Evolutionary conservation across 1,140 invertebrate genomes (phyloP).

Genomic region (Copidosoma floridanum): DNA sequence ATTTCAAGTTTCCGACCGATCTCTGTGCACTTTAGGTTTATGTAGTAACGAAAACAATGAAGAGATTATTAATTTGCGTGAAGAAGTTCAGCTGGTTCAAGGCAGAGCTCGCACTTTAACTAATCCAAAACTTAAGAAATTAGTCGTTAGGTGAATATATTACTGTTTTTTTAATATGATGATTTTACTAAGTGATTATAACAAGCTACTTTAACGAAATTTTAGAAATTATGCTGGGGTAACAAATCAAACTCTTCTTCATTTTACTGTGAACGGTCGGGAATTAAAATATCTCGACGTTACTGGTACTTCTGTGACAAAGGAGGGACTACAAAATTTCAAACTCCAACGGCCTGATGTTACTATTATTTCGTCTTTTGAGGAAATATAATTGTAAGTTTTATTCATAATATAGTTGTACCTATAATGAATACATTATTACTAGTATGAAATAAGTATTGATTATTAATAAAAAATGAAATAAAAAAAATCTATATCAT

Average conservation of each 20-base stretch:
- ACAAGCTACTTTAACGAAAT: constrained; percentile 33
- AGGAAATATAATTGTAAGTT: constrained; percentile 35
- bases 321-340: constrained; percentile 59
- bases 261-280: constrained; percentile 62
- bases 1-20: constrained; percentile 46
- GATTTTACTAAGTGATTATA: no score
- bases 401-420: no score
- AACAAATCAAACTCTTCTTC: constrained; percentile 64
- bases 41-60: constrained; percentile 31
- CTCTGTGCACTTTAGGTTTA: constrained; percentile 45
- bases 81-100: constrained; percentile 36
- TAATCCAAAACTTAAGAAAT: constrained; percentile 48
- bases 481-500: no score
- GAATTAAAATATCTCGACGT: constrained; percentile 63
- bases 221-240: constrained; percentile 63
- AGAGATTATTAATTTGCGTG: constrained; percentile 35
- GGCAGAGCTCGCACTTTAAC: constrained; percentile 39
- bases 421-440: no score
- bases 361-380: constrained; percentile 54
- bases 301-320: constrained; percentile 61
- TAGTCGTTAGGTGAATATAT: constrained; percentile 45
- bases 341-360: constrained; percentile 55
- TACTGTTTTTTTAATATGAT: no score
- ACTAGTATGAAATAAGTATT: no score
- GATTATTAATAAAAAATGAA: no score